These are phyloP conservation scores for Grantiella picta DNA, from an alignment of 2,113 vertebrate species.

Conservation along the genomic window DNA sequence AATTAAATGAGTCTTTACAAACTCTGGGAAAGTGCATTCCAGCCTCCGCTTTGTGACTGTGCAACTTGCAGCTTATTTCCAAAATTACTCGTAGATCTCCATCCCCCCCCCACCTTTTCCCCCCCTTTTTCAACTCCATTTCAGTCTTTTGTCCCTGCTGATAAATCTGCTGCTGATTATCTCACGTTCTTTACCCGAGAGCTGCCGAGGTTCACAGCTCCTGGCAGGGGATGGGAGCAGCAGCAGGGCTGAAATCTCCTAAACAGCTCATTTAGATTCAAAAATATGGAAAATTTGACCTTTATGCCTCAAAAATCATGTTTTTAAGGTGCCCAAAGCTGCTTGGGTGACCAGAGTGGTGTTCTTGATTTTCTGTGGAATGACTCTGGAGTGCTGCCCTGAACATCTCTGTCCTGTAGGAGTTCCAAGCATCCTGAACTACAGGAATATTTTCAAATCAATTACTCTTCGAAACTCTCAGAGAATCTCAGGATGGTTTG, in stretches of 20 bases:
- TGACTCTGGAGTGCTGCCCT: not conserved
- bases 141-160: constrained; percentile 15
- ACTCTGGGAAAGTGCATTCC: constrained; percentile 16
- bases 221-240: not conserved
- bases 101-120: not conserved
- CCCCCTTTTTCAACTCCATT: not conserved
- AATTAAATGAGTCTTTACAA: constrained; percentile 50
- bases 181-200: not conserved
- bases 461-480: not conserved
- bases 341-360: not conserved
- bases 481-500: not conserved
- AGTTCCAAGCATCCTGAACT: not conserved
- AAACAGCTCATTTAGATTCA: rapidly evolving
- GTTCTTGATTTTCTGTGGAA: not conserved
- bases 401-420: not conserved
- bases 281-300: not conserved
- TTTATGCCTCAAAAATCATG: rapidly evolving
- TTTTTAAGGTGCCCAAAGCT: not conserved
- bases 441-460: rapidly evolving
- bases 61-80: constrained; percentile 29
- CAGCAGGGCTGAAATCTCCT: not conserved
- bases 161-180: not conserved
- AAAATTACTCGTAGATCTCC: not conserved
- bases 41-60: constrained; percentile 34
- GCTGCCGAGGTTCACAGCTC: not conserved